Percentiles rank a stretch among this genome's conserved stretches.
Conservation (phyloP, 2,113 vertebrate species). For the Hiodon tergisus region DNA sequence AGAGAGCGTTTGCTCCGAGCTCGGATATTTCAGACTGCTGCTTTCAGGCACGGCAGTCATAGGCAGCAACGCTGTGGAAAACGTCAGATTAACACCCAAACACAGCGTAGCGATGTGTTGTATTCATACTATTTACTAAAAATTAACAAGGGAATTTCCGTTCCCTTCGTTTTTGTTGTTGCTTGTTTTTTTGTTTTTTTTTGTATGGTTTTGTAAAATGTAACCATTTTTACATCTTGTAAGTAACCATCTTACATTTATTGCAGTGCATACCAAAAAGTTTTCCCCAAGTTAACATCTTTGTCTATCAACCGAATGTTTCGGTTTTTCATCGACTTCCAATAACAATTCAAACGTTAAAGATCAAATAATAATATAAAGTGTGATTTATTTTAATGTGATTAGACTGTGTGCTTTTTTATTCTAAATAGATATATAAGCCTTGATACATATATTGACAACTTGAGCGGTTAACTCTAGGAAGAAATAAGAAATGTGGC, state of each 20-base stretch:
- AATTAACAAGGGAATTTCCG: no score
- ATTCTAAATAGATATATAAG: conserved; percentile 7
- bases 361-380: conserved; percentile 5
- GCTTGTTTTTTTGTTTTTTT: no score
- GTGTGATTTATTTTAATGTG: conserved; percentile 6
- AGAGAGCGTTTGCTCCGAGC: not conserved
- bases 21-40: not conserved
- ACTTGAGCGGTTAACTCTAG: not conserved
- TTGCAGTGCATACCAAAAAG: no score
- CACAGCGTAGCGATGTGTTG: not conserved
- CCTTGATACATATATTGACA: not conserved
- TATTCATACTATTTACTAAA: no score
- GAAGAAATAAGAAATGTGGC: conserved; percentile 2
- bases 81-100: not conserved
- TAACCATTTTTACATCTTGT: no score
- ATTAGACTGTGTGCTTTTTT: not conserved
- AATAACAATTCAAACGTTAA: not conserved
- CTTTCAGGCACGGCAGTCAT: no score
- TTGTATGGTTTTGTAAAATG: no score
- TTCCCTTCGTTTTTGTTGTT: no score
- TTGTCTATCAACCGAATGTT: not conserved
- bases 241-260: no score
- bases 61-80: no score
- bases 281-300: no score
- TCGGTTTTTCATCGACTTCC: not conserved